These are phyloP conservation scores for Varecia variegata DNA, from an alignment of 2,797 vertebrate genomes.

Conservation along the genomic window DNA sequence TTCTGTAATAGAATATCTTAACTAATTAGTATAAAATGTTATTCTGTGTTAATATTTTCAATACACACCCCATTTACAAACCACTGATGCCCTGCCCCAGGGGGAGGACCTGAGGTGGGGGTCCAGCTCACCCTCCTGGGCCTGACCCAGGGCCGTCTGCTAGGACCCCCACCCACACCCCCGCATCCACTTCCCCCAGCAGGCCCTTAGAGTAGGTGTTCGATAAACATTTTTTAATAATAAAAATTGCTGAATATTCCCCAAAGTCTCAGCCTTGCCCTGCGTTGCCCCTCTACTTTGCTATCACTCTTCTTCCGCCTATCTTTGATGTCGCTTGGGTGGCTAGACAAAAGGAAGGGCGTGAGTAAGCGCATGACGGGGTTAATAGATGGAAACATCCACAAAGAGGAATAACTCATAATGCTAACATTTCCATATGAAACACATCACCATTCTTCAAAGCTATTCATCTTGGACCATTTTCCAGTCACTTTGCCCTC, in stretches of 20 bases:
- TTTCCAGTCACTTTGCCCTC: background rate
- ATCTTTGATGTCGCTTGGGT: background rate
- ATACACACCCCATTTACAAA: fast-evolving
- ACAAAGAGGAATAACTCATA: background rate
- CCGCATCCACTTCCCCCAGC: background rate
- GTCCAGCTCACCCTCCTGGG: background rate
- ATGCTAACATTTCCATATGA: background rate
- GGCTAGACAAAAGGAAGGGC: background rate
- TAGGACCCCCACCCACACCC: background rate
- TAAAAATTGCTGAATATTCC: background rate
- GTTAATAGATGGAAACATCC: background rate
- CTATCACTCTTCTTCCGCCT: background rate
- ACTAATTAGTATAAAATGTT: background rate
- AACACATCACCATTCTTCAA: background rate
- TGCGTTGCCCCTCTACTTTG: fast-evolving
- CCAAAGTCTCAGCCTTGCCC: fast-evolving
- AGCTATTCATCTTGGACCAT: background rate
- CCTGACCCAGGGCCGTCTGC: fast-evolving
- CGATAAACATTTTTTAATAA: background rate
- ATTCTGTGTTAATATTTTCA: background rate
- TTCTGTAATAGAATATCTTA: background rate
- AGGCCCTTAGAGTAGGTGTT: background rate
- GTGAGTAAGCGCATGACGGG: background rate
- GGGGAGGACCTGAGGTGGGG: fast-evolving
- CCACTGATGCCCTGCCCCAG: background rate